A percentile compares a stretch with the other conserved stretches of the same genome.
Evolutionary conservation across 2,113 vertebrate species (phyloP).

Genomic region (Cephalopterus ornatus): DNA sequence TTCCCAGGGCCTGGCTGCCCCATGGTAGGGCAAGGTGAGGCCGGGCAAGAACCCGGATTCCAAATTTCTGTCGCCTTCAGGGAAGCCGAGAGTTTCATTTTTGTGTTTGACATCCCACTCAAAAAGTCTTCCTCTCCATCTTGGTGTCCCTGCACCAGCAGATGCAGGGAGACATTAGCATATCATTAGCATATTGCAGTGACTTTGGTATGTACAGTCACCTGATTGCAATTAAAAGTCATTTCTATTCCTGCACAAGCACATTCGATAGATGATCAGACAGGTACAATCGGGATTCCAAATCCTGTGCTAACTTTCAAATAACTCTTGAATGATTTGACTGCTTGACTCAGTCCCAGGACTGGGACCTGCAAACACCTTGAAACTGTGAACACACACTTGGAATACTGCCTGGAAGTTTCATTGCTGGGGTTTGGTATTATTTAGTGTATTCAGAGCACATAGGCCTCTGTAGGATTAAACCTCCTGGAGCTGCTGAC

Average conservation of each 20-base stretch:
- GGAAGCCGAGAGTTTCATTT: not conserved
- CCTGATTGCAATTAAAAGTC: slow-evolving; percentile 52
- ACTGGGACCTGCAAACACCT: not conserved
- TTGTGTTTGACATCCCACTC: not conserved
- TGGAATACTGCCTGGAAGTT: not conserved
- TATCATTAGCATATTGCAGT: not conserved
- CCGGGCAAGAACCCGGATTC: not conserved
- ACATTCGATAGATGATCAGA: not conserved
- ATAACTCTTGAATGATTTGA: not conserved
- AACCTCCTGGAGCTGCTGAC: not conserved
- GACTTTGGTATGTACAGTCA: not conserved
- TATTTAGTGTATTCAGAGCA: not conserved
- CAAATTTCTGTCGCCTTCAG: not conserved
- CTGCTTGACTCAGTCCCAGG: not conserved
- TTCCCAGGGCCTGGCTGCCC: not conserved
- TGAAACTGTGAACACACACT: not conserved
- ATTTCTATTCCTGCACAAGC: slow-evolving; percentile 8
- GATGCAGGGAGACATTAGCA: not conserved
- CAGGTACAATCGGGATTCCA: not conserved
- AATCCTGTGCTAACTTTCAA: slow-evolving; percentile 21
- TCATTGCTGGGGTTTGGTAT: not conserved
- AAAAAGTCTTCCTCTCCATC: not conserved
- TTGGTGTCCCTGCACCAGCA: not conserved
- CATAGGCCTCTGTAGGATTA: not conserved
- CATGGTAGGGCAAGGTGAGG: not conserved